These are phyloP conservation scores for Orchestes rusci DNA, from an alignment of 2,888 invertebrate genomes.

Conservation along the genomic window DNA sequence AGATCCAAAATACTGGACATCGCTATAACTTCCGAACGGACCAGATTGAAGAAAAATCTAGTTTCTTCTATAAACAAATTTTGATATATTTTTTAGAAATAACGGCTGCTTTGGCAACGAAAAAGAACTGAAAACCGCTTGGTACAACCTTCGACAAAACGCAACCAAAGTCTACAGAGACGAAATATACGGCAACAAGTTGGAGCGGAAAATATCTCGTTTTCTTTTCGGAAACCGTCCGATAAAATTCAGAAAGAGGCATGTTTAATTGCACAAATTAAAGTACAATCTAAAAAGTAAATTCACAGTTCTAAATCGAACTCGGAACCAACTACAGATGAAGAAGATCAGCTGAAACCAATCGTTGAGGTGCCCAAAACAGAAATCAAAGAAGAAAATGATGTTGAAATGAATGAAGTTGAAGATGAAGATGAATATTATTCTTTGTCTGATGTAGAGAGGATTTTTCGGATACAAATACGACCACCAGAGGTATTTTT, in stretches of 20 bases:
- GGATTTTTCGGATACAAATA: constrained; percentile 12
- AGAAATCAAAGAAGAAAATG: constrained; percentile 1
- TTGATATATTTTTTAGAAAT: not conserved
- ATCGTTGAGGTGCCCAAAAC: too few relatives aligned
- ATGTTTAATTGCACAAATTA: not conserved
- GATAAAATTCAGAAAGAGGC: constrained; percentile 1
- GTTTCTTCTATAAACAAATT: too few relatives aligned
- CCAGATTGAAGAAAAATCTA: too few relatives aligned
- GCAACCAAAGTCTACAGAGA: constrained; percentile 16
- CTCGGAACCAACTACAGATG: constrained; percentile 4
- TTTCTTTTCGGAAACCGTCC: constrained; percentile 13
- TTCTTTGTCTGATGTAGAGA: constrained; percentile 16
- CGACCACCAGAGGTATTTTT: too few relatives aligned
- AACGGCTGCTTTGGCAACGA: constrained; percentile 19
- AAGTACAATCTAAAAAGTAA: too few relatives aligned
- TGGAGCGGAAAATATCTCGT: constrained; percentile 18
- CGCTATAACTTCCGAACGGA: too few relatives aligned
- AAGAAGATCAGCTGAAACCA: too few relatives aligned
- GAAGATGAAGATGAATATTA: constrained; percentile 20
- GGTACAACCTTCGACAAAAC: constrained; percentile 17
- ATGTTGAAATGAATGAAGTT: constrained; percentile 1
- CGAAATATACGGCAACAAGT: constrained; percentile 14
- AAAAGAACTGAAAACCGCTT: constrained; percentile 16
- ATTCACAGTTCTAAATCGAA: too few relatives aligned
- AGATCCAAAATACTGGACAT: too few relatives aligned